Evolutionary conservation across 1,140 invertebrate species (phyloP), one percentile per base, ranked within the genome.

Genomic region (Aphidius ervi): DNA sequence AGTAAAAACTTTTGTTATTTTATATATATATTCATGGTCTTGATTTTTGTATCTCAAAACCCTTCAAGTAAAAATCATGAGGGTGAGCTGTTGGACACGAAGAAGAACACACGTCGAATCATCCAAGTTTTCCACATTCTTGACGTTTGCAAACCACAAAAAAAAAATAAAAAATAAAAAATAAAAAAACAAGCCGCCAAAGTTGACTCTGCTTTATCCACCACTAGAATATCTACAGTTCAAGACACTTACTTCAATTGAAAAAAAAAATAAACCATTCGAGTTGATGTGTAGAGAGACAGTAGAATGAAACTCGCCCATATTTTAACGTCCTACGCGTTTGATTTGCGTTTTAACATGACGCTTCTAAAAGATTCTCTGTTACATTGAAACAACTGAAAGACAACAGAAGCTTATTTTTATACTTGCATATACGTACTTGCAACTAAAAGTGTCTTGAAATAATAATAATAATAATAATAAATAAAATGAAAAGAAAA

Each of bases 121-220:
- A 53, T 53, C 49, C 10, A 53, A 60, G 58, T 60, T 60, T 60
- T 60, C 58, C 58, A 60, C 50, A 60, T 60, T 59, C 58, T 41
- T 60, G 58, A 58, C 47, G 46, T 58, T 58, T 49, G 46, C 46
- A 6, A 58, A n/a, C 39, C 31, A 10, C 46, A 58, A 58, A 58
- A 46, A 45, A 47, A 10, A 8, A 37, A n/a, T n/a, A 37, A 10
- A 10, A 23, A 23, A 40, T 37, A 6, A 9, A 6, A 4, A 31
- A 43, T 39, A 31, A 10, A 10, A 8, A 10, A 45, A 45, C 10
- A 16, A 16, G 16, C 23, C 23, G 4, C 23, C 23, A 31, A 31
- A 31, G 23, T 31, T 31, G 23, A 31, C 23, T 31, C 23, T 31
- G 2, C 1, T 31, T 31, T 31, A 31, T 31, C 23, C 4, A 31